A percentile compares a stretch with the other conserved stretches of the same genome.
phyloP scores from a whole-genome alignment of 2,797 vertebrate species.

The Spinibarbus caldwelli region DNA sequence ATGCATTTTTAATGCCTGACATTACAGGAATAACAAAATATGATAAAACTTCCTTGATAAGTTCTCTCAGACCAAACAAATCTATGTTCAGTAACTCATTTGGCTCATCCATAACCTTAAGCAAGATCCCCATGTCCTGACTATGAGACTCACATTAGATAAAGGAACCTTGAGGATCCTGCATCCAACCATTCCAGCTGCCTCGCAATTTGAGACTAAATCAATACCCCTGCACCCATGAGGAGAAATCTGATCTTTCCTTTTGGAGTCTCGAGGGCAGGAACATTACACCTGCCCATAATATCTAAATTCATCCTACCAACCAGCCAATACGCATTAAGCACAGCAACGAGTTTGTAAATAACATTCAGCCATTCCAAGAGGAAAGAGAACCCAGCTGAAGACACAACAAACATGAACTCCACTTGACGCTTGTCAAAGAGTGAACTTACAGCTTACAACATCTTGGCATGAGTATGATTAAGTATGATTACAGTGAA shows the following conservation, averaged over 20 bases:
- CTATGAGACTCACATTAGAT: background rate
- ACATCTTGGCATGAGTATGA: background rate
- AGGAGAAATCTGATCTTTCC: slow-evolving; percentile 64
- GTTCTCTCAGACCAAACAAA: slow-evolving; percentile 33
- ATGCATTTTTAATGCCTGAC: background rate
- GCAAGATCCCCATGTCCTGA: background rate
- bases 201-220: slow-evolving; percentile 55
- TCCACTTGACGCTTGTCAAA: background rate
- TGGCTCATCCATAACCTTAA: slow-evolving; percentile 3
- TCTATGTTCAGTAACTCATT: background rate
- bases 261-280: slow-evolving; percentile 54
- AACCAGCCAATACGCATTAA: slow-evolving; percentile 49
- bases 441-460: background rate
- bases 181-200: slow-evolving; percentile 29
- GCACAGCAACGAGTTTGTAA: slow-evolving; percentile 46
- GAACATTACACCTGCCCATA: slow-evolving; percentile 62
- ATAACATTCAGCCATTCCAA: slow-evolving; percentile 44
- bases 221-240: slow-evolving; percentile 54
- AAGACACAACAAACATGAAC: background rate
- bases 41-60: slow-evolving; percentile 28
- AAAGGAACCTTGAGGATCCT: slow-evolving; percentile 30
- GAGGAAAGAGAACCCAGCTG: background rate
- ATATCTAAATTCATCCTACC: slow-evolving; percentile 62
- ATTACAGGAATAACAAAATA: background rate
- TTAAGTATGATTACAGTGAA: slow-evolving; percentile 3